These are phyloP conservation scores for Hoplostethus mediterraneus DNA, from an alignment of 2,797 vertebrate genomes.

Conservation along the genomic window DNA sequence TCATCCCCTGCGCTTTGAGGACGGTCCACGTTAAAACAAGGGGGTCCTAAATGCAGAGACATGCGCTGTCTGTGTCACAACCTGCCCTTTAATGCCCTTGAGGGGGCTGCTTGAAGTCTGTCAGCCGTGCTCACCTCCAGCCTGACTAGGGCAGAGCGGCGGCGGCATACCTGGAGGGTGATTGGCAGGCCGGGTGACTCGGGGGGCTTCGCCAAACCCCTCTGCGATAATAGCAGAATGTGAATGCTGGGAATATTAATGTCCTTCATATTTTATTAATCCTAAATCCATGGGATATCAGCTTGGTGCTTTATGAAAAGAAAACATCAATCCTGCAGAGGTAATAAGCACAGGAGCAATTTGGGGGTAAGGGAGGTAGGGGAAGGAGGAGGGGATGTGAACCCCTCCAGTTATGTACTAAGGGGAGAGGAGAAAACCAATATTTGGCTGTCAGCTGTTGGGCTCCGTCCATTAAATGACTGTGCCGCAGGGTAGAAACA, in stretches of 20 bases:
- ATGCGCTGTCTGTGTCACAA: conserved; percentile 45
- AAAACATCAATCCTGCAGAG: conserved; percentile 81
- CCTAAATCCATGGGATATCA: conserved; percentile 75
- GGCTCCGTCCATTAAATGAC: conserved; percentile 70
- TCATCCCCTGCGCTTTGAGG: conserved; percentile 14
- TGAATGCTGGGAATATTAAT: conserved; percentile 82
- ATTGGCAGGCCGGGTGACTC: conserved; percentile 73
- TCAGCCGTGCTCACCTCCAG: conserved; percentile 69
- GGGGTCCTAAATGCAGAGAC: conserved; percentile 44
- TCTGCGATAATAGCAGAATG: conserved; percentile 76
- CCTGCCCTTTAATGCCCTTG: conserved; percentile 71
- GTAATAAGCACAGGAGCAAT: conserved; percentile 77
- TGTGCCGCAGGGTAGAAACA: conserved; percentile 57
- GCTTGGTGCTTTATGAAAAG: conserved; percentile 78
- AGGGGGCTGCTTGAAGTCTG: conserved; percentile 74
- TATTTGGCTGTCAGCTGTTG: conserved; percentile 70
- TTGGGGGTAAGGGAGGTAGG: conserved; percentile 46
- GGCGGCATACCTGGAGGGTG: conserved; percentile 61
- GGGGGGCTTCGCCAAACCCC: conserved; percentile 52
- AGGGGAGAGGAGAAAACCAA: conserved; percentile 72
- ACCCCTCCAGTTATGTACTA: conserved; percentile 67
- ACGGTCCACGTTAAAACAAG: conserved; percentile 29
- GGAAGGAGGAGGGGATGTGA: conserved; percentile 34
- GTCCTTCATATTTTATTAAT: conserved; percentile 87
- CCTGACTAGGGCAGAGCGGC: conserved; percentile 61